Percentiles rank a stretch among this genome's conserved stretches.
Evolutionary conservation across 2,113 vertebrate species (phyloP).

Genomic region (Eleginops maclovinus): DNA sequence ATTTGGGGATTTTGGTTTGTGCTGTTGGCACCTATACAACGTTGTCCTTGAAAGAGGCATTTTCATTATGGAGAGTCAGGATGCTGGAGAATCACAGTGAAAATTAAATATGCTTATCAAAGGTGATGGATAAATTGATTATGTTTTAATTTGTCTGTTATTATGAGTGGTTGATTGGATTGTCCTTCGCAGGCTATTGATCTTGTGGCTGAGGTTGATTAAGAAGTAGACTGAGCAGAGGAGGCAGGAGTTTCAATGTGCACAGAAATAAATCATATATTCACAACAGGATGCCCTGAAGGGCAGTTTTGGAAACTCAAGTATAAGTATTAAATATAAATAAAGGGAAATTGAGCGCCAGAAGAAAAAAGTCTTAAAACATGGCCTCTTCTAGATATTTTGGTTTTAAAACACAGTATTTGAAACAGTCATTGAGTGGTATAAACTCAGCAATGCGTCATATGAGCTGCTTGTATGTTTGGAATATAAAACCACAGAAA

Average conservation of each 20-base stretch:
- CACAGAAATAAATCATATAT: slow-evolving; percentile 39
- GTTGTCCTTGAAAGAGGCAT: slow-evolving; percentile 66
- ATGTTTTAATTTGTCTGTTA: slow-evolving; percentile 77
- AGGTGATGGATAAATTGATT: slow-evolving; percentile 80
- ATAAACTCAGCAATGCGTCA: not conserved
- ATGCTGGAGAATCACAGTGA: slow-evolving; percentile 61
- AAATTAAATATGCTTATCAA: slow-evolving; percentile 80
- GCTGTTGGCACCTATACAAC: slow-evolving; percentile 41
- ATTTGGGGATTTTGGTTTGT: slow-evolving; percentile 53
- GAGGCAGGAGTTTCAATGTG: slow-evolving; percentile 52
- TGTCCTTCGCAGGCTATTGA: slow-evolving; percentile 81
- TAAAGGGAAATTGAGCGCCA: slow-evolving; percentile 12
- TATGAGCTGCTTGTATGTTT: not conserved
- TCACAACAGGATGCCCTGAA: slow-evolving; percentile 31
- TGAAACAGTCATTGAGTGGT: not conserved
- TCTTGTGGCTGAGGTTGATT: slow-evolving; percentile 71
- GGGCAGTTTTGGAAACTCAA: not conserved
- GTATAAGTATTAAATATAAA: not conserved
- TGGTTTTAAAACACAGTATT: not conserved
- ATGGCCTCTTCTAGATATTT: not conserved
- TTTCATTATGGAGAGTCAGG: slow-evolving; percentile 66
- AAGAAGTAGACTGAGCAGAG: slow-evolving; percentile 62
- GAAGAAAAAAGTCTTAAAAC: not conserved
- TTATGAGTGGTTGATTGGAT: slow-evolving; percentile 77
- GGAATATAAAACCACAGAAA: not conserved